Evolutionary conservation across 2,113 vertebrate species (phyloP).

Genomic region (Indicator maculatus): DNA sequence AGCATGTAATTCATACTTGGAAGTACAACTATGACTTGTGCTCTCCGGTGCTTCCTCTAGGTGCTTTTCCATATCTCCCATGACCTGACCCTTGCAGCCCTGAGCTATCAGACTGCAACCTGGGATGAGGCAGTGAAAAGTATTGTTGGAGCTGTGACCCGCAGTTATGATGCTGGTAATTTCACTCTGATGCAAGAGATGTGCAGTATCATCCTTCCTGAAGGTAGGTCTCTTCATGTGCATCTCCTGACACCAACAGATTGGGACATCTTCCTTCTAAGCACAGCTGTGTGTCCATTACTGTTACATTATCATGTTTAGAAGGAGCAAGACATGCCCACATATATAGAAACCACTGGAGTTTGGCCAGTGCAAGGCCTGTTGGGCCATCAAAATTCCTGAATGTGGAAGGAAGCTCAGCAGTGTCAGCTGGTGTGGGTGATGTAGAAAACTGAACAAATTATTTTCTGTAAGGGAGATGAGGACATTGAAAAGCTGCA

Average conservation of each 20-base stretch:
- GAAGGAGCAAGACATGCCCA: background rate
- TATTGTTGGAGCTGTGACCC: slow-evolving; percentile 78
- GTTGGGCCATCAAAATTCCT: background rate
- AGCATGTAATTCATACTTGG: background rate
- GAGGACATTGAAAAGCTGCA: background rate
- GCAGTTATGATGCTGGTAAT: slow-evolving; percentile 76
- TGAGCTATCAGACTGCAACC: slow-evolving; percentile 72
- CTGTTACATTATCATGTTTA: background rate
- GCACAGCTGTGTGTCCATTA: background rate
- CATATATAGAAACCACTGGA: background rate
- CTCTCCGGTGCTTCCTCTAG: slow-evolving; percentile 65
- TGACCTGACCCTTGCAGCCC: slow-evolving; percentile 81
- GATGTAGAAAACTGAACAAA: background rate
- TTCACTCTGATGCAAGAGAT: slow-evolving; percentile 83
- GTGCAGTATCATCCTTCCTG: slow-evolving; percentile 81
- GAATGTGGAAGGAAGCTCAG: background rate
- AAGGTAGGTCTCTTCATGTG: slow-evolving; percentile 71
- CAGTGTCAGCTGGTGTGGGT: background rate
- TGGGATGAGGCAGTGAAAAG: slow-evolving; percentile 74
- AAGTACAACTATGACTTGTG: background rate
- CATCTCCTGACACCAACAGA: background rate
- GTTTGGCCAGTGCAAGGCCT: background rate
- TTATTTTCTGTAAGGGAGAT: background rate
- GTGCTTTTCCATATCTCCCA: slow-evolving; percentile 86
- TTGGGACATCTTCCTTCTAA: background rate